Evolutionary conservation across 2,797 vertebrate species (phyloP), one percentile per base, ranked within the genome.

Genomic region (Amniataba percoides): DNA sequence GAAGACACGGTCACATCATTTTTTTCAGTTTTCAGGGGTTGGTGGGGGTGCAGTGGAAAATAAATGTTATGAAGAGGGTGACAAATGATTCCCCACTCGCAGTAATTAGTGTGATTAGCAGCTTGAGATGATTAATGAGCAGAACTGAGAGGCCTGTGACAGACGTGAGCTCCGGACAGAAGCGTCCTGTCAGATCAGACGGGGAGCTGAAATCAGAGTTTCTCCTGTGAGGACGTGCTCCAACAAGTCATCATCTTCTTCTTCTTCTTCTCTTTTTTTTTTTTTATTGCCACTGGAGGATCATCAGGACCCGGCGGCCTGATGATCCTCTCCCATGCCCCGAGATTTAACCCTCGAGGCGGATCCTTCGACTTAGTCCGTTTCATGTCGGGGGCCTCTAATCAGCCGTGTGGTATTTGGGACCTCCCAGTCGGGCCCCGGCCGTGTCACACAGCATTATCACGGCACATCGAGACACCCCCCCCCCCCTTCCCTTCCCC

Each of bases 341-440:
- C 62, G 77, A 89, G 91, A 77, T 83, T 93, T 89, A 93, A 94
- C 89, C 90, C 56, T 81, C 62, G 48, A 78, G 82, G 87, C 75
- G 71, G 85, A 90, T 93, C 91, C 83, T 93, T 87, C 81, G 80
- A 92, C 92, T 94, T 87, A 88, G 82, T 80, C 77, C 60, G 86
- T 93, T 89, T 95, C 93, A 95, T 94, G 90, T 94, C 70, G 74
- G 81, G 81, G 90, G 81, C 76, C 92, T 90, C 93, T 95, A 93
- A 95, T 95, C 93, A 88, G 91, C 91, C 88, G 84, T 90, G 88
- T 90, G 93, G 92, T 92, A 92, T 95, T 94, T 75, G 71, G 71
- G 94, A 93, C 94, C 93, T 93, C 94, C 94, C 89, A 85, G 87
- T 84, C 64, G 72, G 83, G 72, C 85, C 81, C 63, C 34, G 49